Conservation (phyloP, 2,113 vertebrate species). For the Tetrax tetrax region DNA sequence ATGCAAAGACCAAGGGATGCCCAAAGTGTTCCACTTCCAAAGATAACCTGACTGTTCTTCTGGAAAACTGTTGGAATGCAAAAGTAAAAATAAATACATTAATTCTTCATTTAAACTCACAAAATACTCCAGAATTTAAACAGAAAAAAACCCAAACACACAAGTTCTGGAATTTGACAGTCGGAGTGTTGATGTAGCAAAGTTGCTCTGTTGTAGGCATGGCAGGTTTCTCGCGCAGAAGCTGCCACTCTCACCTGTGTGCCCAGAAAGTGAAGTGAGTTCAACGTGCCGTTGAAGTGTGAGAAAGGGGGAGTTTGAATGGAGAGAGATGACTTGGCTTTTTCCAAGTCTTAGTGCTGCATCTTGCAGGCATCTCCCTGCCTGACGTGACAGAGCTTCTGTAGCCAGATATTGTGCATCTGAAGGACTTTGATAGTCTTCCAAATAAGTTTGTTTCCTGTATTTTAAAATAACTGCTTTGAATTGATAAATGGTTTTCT, state of each 20-base stretch:
- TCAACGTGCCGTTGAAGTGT: fast-evolving
- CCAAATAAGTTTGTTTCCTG: neutral
- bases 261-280: neutral
- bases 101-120: fast-evolving
- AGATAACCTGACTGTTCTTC: fast-evolving
- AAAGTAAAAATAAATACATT: fast-evolving
- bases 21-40: neutral
- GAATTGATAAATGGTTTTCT: neutral
- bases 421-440: neutral
- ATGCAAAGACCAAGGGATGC: too few relatives aligned
- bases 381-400: neutral
- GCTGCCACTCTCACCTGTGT: neutral
- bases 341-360: neutral
- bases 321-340: neutral
- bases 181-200: neutral
- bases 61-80: neutral
- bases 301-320: neutral
- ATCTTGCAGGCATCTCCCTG: neutral
- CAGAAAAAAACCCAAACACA: fast-evolving
- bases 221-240: neutral
- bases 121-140: neutral
- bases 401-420: neutral
- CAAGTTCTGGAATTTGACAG: neutral
- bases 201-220: neutral
- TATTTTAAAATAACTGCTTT: neutral